These are phyloP conservation scores for Altica lythri DNA, from an alignment of 2,888 invertebrate species.

Conservation along the genomic window DNA sequence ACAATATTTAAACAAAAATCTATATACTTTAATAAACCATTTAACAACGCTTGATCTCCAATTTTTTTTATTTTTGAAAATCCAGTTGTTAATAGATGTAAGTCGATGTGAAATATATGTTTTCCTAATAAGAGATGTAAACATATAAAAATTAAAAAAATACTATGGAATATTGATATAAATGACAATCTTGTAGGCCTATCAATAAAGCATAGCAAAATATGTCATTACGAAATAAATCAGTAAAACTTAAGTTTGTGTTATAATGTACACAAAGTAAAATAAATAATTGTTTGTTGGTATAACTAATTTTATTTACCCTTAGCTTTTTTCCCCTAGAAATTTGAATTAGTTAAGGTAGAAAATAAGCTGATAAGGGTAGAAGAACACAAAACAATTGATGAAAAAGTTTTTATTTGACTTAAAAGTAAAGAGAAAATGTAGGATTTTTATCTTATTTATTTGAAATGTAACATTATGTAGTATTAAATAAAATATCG, in stretches of 20 bases:
- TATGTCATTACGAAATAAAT: slow-evolving; percentile 30
- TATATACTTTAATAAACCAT: not conserved
- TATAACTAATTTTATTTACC: slow-evolving; percentile 10
- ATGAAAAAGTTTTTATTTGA: no score
- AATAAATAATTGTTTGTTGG: slow-evolving; percentile 49
- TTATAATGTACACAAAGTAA: slow-evolving; percentile 46
- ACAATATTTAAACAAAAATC: not conserved
- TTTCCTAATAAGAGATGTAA: slow-evolving; percentile 6
- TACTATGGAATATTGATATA: slow-evolving; percentile 35
- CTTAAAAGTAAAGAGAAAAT: no score
- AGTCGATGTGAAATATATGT: slow-evolving; percentile 19
- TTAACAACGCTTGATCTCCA: no score
- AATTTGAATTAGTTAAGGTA: not conserved
- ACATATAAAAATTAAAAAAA: slow-evolving; percentile 14
- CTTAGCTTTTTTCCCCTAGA: not conserved
- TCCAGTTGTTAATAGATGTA: slow-evolving; percentile 16
- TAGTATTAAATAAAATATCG: no score
- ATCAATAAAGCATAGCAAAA: slow-evolving; percentile 46
- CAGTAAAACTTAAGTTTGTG: slow-evolving; percentile 48
- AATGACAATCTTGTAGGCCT: slow-evolving; percentile 58
- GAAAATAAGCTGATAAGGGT: no score
- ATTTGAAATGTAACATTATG: no score
- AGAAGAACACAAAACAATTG: no score
- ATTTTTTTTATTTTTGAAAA: slow-evolving; percentile 2
- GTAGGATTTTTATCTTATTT: no score